Evolutionary conservation across 2,113 vertebrate species (phyloP).

Genomic region (Cervus canadensis): DNA sequence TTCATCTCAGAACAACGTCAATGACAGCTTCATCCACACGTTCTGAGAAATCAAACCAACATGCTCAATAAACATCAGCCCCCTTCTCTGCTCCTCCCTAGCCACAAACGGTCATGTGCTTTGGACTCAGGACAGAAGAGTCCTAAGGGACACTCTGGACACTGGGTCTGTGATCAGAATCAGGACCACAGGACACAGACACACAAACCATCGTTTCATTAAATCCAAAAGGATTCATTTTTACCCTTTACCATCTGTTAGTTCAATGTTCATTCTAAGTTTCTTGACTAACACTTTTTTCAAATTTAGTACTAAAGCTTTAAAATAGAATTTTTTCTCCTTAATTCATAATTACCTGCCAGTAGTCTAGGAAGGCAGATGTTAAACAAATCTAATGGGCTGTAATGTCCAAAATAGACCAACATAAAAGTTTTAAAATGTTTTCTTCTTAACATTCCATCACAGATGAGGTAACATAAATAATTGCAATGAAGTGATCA

Average conservation of each 20-base stretch:
- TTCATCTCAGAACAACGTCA: background rate
- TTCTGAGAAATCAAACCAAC: background rate
- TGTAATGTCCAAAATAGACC: background rate
- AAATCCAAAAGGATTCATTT: background rate
- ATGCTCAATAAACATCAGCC: rapidly evolving
- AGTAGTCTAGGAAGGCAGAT: background rate
- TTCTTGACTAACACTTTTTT: background rate
- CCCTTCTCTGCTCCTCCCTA: no score
- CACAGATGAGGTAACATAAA: background rate
- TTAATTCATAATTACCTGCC: background rate
- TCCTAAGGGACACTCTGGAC: background rate
- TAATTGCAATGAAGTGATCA: background rate
- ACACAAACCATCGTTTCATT: background rate
- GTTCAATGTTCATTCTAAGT: background rate
- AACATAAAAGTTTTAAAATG: background rate
- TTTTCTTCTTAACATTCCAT: background rate
- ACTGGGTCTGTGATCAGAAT: background rate
- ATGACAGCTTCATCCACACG: background rate
- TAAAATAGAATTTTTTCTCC: background rate
- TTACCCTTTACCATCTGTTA: background rate
- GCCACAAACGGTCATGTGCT: background rate
- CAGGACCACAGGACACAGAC: background rate
- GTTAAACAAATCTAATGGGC: background rate
- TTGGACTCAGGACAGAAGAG: background rate
- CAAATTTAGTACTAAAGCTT: background rate